phyloP scores from a whole-genome alignment of 2,888 invertebrate species.

The Ernsta delagoae region DNA sequence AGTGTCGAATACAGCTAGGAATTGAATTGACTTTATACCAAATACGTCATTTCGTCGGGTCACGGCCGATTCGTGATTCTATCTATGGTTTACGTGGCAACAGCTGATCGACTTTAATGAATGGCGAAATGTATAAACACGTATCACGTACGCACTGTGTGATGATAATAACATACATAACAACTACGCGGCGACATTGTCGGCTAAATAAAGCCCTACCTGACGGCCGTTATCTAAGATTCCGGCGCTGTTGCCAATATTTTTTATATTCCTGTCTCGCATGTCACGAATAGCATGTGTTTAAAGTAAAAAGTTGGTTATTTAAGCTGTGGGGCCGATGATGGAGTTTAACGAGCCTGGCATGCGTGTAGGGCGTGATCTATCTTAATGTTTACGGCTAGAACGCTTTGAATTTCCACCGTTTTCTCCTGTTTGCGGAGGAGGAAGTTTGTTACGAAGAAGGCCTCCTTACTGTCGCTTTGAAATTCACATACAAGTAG shows the following conservation, averaged over 20 bases:
- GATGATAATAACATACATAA: constrained; percentile 32
- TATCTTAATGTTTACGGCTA: background rate
- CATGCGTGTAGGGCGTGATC: constrained; percentile 1
- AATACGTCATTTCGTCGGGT: constrained; percentile 22
- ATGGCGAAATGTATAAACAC: background rate
- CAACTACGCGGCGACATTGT: constrained; percentile 38
- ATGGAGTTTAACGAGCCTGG: background rate
- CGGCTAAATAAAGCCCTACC: constrained; percentile 42
- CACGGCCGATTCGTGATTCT: constrained; percentile 13
- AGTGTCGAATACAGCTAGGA: background rate
- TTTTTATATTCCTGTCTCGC: constrained; percentile 38
- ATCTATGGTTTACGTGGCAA: constrained; percentile 18
- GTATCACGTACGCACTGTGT: constrained; percentile 43
- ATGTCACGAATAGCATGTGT: constrained; percentile 9
- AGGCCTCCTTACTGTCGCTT: no score
- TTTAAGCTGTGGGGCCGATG: background rate
- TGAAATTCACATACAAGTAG: no score
- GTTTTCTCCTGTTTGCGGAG: background rate
- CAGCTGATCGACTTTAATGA: constrained; percentile 31
- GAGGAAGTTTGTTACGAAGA: no score
- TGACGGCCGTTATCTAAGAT: constrained; percentile 43
- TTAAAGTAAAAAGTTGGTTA: constrained; percentile 9
- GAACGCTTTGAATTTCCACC: background rate
- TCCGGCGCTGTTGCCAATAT: constrained; percentile 42
- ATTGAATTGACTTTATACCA: constrained; percentile 7